phyloP scores from a whole-genome alignment of 2,797 vertebrate species.

The Dendrocincla tyrannina region DNA sequence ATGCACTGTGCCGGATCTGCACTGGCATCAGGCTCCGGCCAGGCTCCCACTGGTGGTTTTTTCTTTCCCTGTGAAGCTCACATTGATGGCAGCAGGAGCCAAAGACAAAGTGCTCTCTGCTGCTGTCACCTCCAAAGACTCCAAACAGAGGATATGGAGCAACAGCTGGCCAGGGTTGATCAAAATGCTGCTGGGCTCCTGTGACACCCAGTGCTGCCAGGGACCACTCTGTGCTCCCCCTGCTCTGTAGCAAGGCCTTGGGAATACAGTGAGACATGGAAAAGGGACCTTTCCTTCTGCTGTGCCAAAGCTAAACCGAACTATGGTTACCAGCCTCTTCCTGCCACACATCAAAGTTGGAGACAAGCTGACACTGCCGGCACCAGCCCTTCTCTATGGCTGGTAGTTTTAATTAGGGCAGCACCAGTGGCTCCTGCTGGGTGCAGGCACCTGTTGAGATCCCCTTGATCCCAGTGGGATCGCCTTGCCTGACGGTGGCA shows the following conservation, averaged over 20 bases:
- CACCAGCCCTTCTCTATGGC: fast-evolving
- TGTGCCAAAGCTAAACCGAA: not conserved
- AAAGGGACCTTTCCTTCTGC: not conserved
- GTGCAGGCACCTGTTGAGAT: fast-evolving
- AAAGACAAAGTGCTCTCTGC: not conserved
- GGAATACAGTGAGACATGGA: fast-evolving
- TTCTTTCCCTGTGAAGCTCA: not conserved
- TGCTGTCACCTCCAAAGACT: not conserved
- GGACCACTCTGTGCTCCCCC: not conserved
- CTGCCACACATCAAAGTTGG: not conserved
- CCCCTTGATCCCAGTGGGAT: not conserved
- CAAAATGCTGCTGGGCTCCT: not conserved
- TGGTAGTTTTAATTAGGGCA: not conserved
- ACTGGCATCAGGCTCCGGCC: not conserved
- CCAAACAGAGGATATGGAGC: not conserved
- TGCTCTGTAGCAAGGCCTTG: not conserved
- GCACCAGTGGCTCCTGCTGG: fast-evolving
- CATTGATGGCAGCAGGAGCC: not conserved
- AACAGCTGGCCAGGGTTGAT: conserved; percentile 1
- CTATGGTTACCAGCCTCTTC: not conserved
- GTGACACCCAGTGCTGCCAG: fast-evolving
- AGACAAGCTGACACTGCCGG: fast-evolving
- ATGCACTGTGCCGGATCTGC: not conserved
- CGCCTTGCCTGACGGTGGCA: fast-evolving
- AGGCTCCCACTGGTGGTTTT: not conserved